A percentile compares a stretch with the other conserved stretches of the same genome.
phyloP scores from a whole-genome alignment of 2,888 invertebrate genomes.

The Polia nebulosa region DNA sequence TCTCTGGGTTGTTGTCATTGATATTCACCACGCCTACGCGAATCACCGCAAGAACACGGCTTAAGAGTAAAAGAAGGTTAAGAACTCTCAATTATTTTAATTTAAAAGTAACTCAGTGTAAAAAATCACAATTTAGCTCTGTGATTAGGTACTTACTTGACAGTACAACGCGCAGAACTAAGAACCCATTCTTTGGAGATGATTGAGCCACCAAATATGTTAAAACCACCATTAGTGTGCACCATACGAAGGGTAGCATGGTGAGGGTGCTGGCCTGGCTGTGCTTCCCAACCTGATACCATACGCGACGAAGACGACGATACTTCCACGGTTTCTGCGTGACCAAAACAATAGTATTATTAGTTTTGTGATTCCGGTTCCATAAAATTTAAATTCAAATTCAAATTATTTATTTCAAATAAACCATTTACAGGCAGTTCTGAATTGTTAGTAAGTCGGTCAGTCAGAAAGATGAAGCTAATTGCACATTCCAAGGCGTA shows the following conservation, averaged over 20 bases:
- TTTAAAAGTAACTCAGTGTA: background rate
- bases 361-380: too few species aligned
- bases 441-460: too few species aligned
- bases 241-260: slow-evolving; percentile 19
- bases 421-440: too few species aligned
- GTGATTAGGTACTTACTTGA: background rate
- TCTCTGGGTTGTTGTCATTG: slow-evolving; percentile 11
- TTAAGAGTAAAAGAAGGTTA: slow-evolving; percentile 2
- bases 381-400: too few species aligned
- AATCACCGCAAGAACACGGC: slow-evolving; percentile 10
- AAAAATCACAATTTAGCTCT: background rate
- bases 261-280: slow-evolving; percentile 5
- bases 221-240: background rate
- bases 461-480: too few species aligned
- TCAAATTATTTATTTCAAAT: too few species aligned
- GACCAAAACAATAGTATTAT: too few species aligned
- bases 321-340: background rate
- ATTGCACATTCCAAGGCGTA: too few species aligned
- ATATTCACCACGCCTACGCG: slow-evolving; percentile 18
- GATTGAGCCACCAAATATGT: slow-evolving; percentile 26
- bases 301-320: background rate
- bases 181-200: slow-evolving; percentile 34
- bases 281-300: slow-evolving; percentile 10
- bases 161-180: slow-evolving; percentile 20
- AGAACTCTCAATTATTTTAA: background rate